Evolutionary conservation across 1,140 invertebrate genomes (phyloP), one percentile per base, ranked within the genome.

Genomic region (Radopholus similis): DNA sequence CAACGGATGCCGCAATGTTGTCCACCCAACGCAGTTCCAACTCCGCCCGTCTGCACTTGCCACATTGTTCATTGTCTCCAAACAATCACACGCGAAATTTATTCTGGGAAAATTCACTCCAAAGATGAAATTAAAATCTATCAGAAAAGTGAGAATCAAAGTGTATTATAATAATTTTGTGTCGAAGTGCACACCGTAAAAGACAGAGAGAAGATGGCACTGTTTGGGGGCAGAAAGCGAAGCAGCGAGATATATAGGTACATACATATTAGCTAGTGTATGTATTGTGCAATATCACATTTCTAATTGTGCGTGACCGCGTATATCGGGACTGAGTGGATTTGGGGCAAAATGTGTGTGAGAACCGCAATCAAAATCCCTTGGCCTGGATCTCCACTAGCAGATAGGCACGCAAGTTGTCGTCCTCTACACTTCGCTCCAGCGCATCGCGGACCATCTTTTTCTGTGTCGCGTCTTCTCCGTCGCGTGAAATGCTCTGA

Each of bases 311-410:
- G 11, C 40, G 34, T 47, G 21, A 28, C 21, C 28, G 26, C 32
- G 13, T 44, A 53, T 23, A 4, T 53, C 30, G 4, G 35, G n/a
- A 21, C n/a, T 21, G 30, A 4, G 30, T 53, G 23, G 18, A 47
- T n/a, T 51, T n/a, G 15, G 15, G 26, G 26, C 32, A 2, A 5
- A 23, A 5, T 32, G 35, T 32, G n/a, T 23, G 4, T 1, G 6
- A 9, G 2, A 0, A 11, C 15, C 18, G 18, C 15, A 2, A 15
- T 62, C 30, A 62, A 49, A 62, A 49, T 13, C 59, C 59, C 32
- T 62, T 62, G 32, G 59, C 26, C 49, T 47, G 40, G 30, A 62
- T 49, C 47, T 62, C 59, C 11, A 62, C 47, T 47, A 49, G 35
- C 30, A 62, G 34, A 62, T 47, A 62, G 34, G 47, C 34, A 32